Evolutionary conservation across 2,113 vertebrate genomes (phyloP), one percentile per base, ranked within the genome.

Genomic region (Scophthalmus maximus): DNA sequence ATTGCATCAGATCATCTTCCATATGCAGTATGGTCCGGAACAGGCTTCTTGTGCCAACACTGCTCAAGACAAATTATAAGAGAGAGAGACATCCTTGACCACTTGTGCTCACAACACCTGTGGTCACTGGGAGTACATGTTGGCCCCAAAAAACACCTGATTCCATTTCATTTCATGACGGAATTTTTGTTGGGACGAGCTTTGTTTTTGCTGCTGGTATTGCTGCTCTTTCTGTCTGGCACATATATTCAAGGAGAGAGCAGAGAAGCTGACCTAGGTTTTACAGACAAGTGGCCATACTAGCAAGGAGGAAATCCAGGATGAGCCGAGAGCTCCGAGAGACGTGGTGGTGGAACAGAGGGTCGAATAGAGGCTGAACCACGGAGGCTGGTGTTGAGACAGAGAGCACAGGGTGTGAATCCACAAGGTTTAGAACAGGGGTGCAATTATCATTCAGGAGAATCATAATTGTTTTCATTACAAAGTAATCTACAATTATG

Each of bases 241-340:
- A 79, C 27, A 27, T 63, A 18, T 11, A 12, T 36, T 57, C 8
- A 44, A 50, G 56, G 15, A 50, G 53, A 74, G 6, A 40, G 14
- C 1, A 5, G 25, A 59, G 22, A 3, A 12, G 5, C 56, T 34
- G 57, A 60, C 23, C 61, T 30, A 26, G 18, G 51, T 57, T 71
- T 38, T 8, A 69, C 65, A 64, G 46, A 34, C 8, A 11, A 58
- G 23, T 26, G 44, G 18, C 20, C 10, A 20, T 49, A 53, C 59
- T 40, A 25, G 8, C n/a, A n/a, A 1, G 8, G 18, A 17, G 4
- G 46, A 66, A 34, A 30, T 76, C 15, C 70, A 47, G 36, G 17
- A 29, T 56, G 68, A 86, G 64, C 25, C 61, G 20, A 82, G 42
- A 65, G 62, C 51, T 59, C 50, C 34, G 29, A 82, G 44, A 73